These are phyloP conservation scores for Vidua macroura DNA, from an alignment of 2,113 vertebrate species.

Conservation along the genomic window DNA sequence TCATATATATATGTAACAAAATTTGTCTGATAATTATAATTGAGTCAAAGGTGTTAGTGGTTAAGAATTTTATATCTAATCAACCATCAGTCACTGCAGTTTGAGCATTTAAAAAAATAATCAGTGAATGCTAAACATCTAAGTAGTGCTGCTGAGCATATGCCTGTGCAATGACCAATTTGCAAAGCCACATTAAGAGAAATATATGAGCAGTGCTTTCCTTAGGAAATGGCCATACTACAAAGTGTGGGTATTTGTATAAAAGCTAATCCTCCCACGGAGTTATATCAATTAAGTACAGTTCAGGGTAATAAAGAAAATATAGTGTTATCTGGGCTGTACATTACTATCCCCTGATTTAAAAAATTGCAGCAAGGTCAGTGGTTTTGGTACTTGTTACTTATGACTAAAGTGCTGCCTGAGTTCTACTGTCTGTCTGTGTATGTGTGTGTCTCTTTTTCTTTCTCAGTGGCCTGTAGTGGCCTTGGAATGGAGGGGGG, in stretches of 20 bases:
- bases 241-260: neutral
- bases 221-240: neutral
- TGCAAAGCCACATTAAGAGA: conserved; percentile 35
- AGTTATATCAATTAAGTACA: conserved; percentile 25
- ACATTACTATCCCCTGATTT: neutral
- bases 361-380: neutral
- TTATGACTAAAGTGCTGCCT: neutral
- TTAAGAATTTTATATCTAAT: conserved; percentile 23
- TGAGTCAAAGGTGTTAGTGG: neutral
- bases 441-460: neutral
- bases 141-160: neutral
- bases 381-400: neutral
- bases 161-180: conserved; percentile 9
- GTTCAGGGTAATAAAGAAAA: conserved; percentile 54
- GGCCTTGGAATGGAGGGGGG: neutral
- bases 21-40: neutral
- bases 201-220: conserved; percentile 3
- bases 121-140: conserved; percentile 29
- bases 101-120: conserved; percentile 16
- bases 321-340: neutral
- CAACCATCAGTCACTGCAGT: neutral
- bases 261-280: conserved; percentile 18
- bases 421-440: neutral
- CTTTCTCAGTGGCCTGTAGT: conserved; percentile 47
- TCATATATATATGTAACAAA: neutral